Evolutionary conservation across 2,797 vertebrate genomes (phyloP).

Genomic region (Lacerta agilis): DNA sequence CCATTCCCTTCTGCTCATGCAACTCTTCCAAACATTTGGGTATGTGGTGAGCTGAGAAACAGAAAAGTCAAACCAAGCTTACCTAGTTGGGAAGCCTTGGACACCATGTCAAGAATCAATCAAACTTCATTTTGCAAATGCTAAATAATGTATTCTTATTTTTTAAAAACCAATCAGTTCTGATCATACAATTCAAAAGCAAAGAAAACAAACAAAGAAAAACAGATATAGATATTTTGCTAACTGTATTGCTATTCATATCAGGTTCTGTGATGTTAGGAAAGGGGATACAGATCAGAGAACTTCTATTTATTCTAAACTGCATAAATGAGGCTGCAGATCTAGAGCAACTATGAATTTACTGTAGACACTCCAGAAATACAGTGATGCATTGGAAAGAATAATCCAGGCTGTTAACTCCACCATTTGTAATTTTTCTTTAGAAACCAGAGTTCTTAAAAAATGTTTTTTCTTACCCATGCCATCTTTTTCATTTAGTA

Average conservation of each 20-base stretch:
- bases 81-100: neutral
- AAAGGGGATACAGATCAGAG: neutral
- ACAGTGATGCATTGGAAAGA: neutral
- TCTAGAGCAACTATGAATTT: neutral
- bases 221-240: neutral
- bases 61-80: neutral
- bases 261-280: neutral
- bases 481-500: conserved; percentile 24
- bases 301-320: neutral
- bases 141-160: too few species aligned
- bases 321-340: neutral
- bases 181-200: neutral
- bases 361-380: neutral
- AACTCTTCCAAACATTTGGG: neutral
- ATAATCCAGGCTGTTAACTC: neutral
- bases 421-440: neutral
- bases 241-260: neutral
- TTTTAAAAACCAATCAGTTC: neutral
- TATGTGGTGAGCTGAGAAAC: neutral
- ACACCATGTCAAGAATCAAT: neutral
- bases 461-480: conserved; percentile 6
- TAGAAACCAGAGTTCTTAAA: neutral
- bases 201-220: neutral
- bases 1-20: neutral
- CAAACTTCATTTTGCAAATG: neutral